Base-by-base conservation (phyloP, 23 tunicate genomes). In the Phallusia fumigata region DNA sequence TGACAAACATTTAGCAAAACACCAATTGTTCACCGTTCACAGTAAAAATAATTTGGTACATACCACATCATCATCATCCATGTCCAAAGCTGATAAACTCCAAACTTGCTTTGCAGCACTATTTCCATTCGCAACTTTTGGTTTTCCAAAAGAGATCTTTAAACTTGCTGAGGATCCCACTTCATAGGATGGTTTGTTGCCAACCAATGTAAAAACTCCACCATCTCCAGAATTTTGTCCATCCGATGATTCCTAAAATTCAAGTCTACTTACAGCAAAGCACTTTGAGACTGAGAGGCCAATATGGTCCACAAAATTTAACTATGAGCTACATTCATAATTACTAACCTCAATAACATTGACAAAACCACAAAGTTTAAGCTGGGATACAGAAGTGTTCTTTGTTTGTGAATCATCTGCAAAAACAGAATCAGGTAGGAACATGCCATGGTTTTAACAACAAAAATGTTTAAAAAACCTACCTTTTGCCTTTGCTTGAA, bases 11-110 rank as follows among this genome's bases (percentile, higher is more conserved):
- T n/a, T n/a, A n/a, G n/a, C n/a, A n/a, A n/a, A n/a, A n/a, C n/a
- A n/a, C n/a, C n/a, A n/a, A 6, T 13, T 24, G 69, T 6, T 58
- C 16, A 58, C 69, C 26, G 11, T 6, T 75, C 34, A 6, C 53
- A 77, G 35, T 19, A 45, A 77, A 77, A 77, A 6, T 11, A 15
- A 35, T 13, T 49, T 51, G 15, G 18, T 35, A 82, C 49, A 69
- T 36, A 89, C 88, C 87, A 94, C 86, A 64, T 94, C 98, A 79
- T 89, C 98, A 65, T 94, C 98, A 35, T 94, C 74, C 83, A 94
- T 94, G 52, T 94, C 98, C 79, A 76, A 73, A 11, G 89, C 88
- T 52, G 97, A 92, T 3, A 94, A 65, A 52, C 84, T 86, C 98
- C 98, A 94, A 65, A 89, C 84, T 89, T 85, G 49, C 53, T 88